These are phyloP conservation scores for Sardinella longiceps DNA, from an alignment of 2,797 vertebrate genomes.

Conservation along the genomic window DNA sequence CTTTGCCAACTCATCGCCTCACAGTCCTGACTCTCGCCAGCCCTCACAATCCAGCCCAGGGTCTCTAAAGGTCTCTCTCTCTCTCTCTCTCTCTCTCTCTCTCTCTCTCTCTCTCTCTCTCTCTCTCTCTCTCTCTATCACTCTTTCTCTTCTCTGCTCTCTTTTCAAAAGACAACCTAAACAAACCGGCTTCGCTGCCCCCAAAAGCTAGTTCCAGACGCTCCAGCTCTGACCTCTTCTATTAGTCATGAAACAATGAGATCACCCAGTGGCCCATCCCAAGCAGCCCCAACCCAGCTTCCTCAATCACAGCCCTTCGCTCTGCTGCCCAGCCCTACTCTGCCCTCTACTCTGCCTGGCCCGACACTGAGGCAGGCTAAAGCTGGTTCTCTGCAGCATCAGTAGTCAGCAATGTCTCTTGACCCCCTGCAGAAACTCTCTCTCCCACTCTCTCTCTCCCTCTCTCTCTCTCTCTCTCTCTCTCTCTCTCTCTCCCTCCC, in stretches of 20 bases:
- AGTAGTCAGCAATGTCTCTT: not conserved
- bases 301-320: not conserved
- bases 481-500: not conserved
- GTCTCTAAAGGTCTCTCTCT: not conserved
- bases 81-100: not conserved
- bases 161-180: not conserved
- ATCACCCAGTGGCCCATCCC: slow-evolving; percentile 21
- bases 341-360: too few relatives aligned
- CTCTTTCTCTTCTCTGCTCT: not conserved
- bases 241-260: slow-evolving; percentile 47
- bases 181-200: slow-evolving; percentile 28
- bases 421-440: not conserved
- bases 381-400: not conserved
- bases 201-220: slow-evolving; percentile 21
- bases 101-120: not conserved
- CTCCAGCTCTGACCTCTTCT: slow-evolving; percentile 44
- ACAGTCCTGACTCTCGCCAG: not conserved
- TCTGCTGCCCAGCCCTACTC: not conserved
- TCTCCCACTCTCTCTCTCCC: not conserved
- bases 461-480: not conserved
- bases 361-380: not conserved
- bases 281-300: not conserved
- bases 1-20: not conserved
- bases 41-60: not conserved
- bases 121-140: not conserved